These are phyloP conservation scores for Penaeus chinensis DNA, from an alignment of 1,140 invertebrate species.

Conservation along the genomic window DNA sequence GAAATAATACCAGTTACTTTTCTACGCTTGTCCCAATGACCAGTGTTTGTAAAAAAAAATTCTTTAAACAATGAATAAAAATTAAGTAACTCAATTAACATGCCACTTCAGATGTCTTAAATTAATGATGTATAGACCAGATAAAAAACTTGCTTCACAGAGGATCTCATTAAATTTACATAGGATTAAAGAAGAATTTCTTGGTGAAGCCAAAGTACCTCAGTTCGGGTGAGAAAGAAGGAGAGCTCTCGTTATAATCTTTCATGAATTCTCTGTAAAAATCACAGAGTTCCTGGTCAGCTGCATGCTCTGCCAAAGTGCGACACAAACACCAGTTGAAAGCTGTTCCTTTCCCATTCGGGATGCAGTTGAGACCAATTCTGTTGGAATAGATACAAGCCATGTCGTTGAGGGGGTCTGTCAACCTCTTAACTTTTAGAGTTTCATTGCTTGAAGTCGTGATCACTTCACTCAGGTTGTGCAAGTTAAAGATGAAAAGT, in stretches of 20 bases:
- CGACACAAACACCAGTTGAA: slow-evolving; percentile 26
- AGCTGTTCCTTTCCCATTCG: slow-evolving; percentile 29
- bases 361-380: slow-evolving; percentile 11
- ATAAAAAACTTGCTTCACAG: background rate
- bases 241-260: slow-evolving; percentile 2
- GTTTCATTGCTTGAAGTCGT: background rate
- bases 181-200: slow-evolving; percentile 28
- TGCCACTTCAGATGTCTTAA: no score
- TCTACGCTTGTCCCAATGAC: no score
- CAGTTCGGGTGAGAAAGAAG: background rate
- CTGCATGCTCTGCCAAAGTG: slow-evolving; percentile 30
- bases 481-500: slow-evolving; percentile 39
- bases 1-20: no score
- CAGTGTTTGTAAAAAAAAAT: no score
- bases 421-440: background rate
- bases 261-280: slow-evolving; percentile 26
- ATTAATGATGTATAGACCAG: background rate
- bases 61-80: no score
- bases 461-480: background rate
- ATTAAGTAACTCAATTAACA: no score
- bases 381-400: slow-evolving; percentile 27
- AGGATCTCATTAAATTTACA: background rate
- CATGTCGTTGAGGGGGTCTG: slow-evolving; percentile 28
- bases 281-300: slow-evolving; percentile 25
- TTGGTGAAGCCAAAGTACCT: slow-evolving; percentile 31